A percentile compares a stretch with the other conserved stretches of the same genome.
Evolutionary conservation across 1,140 invertebrate species (phyloP).

Genomic region (Brachionus manjavacas): DNA sequence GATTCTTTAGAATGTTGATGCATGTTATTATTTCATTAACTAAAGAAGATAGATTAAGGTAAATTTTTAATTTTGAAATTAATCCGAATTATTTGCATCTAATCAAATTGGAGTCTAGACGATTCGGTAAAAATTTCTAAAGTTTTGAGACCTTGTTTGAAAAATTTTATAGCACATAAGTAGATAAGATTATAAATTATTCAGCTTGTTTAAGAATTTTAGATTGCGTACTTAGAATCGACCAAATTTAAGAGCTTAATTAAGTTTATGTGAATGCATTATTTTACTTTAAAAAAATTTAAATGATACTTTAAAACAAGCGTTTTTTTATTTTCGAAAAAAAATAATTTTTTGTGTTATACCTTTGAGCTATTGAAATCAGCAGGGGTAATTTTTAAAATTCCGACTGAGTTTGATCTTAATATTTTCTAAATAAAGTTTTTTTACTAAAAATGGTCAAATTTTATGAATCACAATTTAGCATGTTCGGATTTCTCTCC

Average conservation of each 20-base stretch:
- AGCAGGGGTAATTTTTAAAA: not conserved
- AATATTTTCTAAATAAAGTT: not conserved
- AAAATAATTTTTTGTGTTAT: not conserved
- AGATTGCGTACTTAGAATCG: not conserved
- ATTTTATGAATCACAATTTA: not conserved
- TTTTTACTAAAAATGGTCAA: not conserved
- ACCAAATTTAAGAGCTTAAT: not conserved
- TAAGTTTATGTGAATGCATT: not conserved
- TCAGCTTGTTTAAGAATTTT: not conserved
- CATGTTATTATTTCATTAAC: constrained; percentile 15
- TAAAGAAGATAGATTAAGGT: not conserved
- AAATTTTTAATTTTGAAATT: not conserved
- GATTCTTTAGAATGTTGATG: constrained; percentile 12
- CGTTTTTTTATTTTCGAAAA: not conserved
- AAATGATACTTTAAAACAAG: no score
- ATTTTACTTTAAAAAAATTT: not conserved
- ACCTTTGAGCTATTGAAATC: not conserved
- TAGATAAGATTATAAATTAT: not conserved
- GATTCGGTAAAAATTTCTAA: not conserved
- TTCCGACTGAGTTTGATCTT: not conserved
- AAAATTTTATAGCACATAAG: not conserved
- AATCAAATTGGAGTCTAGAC: not conserved
- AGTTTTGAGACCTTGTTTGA: not conserved
- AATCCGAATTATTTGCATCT: not conserved
- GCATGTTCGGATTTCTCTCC: no score